These are phyloP conservation scores for Bombylius major DNA, from an alignment of 2,888 invertebrate genomes.

Conservation along the genomic window DNA sequence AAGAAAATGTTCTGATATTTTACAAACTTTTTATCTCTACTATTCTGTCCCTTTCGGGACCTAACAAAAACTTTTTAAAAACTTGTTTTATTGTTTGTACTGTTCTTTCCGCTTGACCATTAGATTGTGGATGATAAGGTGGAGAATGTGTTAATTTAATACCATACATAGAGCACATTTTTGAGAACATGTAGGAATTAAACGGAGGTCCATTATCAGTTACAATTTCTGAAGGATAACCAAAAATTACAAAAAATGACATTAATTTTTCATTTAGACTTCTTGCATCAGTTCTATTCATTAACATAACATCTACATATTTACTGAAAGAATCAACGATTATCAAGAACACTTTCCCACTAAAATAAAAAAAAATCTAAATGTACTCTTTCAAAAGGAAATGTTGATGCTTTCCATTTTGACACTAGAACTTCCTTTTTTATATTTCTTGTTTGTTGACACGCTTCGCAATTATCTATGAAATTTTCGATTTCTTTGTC, in stretches of 20 bases:
- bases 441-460: not conserved
- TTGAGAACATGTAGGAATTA: constrained; percentile 1
- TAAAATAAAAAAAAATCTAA: not conserved
- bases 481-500: not conserved
- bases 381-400: not conserved
- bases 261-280: constrained; percentile 8
- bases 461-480: not conserved
- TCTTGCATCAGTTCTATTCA: constrained; percentile 11
- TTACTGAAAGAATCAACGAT: constrained; percentile 30
- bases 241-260: constrained; percentile 17
- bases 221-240: constrained; percentile 15
- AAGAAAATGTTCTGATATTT: too few species aligned
- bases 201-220: constrained; percentile 18
- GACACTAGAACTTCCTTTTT: too few species aligned
- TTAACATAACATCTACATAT: constrained; percentile 27
- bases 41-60: too few species aligned
- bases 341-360: constrained; percentile 15
- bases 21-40: too few species aligned
- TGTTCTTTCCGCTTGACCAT: constrained; percentile 15
- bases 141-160: constrained; percentile 15
- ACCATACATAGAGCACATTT: constrained; percentile 8
- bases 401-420: not conserved
- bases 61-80: constrained; percentile 13
- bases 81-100: constrained; percentile 15
- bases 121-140: constrained; percentile 17